These are phyloP conservation scores for Astropecten irregularis DNA, from an alignment of 53 echinoderm and acorn worm genomes.

Conservation along the genomic window DNA sequence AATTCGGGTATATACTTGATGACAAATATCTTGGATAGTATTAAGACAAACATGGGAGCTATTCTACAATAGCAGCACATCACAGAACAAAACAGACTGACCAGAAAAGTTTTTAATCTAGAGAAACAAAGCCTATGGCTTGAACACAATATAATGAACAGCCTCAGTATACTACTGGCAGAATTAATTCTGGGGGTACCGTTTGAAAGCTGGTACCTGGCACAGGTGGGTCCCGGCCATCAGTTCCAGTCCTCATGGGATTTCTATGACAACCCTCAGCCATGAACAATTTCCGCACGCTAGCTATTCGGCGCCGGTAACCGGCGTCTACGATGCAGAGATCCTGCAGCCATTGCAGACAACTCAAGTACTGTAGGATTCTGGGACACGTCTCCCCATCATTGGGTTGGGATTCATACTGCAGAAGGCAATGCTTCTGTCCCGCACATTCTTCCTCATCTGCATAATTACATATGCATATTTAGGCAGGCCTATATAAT, in stretches of 20 bases:
- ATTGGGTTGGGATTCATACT: not conserved
- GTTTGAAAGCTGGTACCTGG: no score
- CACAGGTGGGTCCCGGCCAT: not conserved
- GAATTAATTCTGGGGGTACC: no score
- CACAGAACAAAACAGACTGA: no score
- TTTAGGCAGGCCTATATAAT: no score
- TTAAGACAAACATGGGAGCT: no score
- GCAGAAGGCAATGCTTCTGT: constrained; percentile 22
- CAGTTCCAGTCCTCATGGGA: not conserved
- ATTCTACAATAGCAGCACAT: no score
- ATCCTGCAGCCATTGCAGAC: constrained; percentile 40
- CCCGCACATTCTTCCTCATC: constrained; percentile 30
- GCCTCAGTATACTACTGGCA: no score
- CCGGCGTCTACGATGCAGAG: constrained; percentile 10
- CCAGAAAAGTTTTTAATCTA: no score
- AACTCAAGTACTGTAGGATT: constrained; percentile 30
- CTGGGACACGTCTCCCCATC: not conserved
- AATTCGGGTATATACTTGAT: no score
- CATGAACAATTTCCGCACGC: not conserved
- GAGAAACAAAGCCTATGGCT: no score
- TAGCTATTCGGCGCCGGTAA: constrained; percentile 1
- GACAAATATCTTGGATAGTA: no score
- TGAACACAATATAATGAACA: no score
- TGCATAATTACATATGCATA: not conserved
- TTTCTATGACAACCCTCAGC: constrained; percentile 20